Evolutionary conservation across 1,140 invertebrate genomes (phyloP).

Genomic region (Drosophila fuyamai): DNA sequence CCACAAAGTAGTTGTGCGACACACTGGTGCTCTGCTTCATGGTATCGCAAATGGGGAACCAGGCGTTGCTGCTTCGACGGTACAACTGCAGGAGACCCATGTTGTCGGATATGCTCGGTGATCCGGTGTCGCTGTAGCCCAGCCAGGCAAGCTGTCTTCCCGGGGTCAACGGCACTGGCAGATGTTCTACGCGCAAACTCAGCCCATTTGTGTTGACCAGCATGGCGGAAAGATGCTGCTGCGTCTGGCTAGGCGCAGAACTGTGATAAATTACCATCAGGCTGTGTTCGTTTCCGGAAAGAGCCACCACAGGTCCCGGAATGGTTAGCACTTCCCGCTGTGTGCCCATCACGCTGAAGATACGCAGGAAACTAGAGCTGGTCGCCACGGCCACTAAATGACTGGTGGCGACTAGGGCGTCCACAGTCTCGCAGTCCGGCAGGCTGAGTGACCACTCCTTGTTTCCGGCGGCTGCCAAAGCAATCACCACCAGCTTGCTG

Average conservation of each 20-base stretch:
- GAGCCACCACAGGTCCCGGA: constrained; percentile 89
- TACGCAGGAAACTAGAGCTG: constrained; percentile 88
- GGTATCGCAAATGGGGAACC: constrained; percentile 92
- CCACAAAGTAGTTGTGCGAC: constrained; percentile 93
- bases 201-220: constrained; percentile 84
- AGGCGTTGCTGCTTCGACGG: constrained; percentile 87
- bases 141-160: constrained; percentile 91
- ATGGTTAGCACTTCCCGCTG: constrained; percentile 91
- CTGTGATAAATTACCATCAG: constrained; percentile 92
- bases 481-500: constrained; percentile 91
- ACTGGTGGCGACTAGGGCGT: constrained; percentile 89
- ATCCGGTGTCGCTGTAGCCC: constrained; percentile 93
- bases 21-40: constrained; percentile 88
- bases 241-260: constrained; percentile 81
- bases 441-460: constrained; percentile 95
- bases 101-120: constrained; percentile 89
- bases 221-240: constrained; percentile 88
- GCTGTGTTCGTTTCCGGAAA: constrained; percentile 88
- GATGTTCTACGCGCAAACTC: constrained; percentile 60
- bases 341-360: constrained; percentile 94
- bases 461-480: constrained; percentile 90
- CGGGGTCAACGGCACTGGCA: constrained; percentile 89
- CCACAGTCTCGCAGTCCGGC: constrained; percentile 91
- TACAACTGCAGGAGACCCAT: constrained; percentile 89
- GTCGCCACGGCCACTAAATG: constrained; percentile 93